Evolutionary conservation across 2,113 vertebrate genomes (phyloP).

Genomic region (Chamaetylas fuelleborni): DNA sequence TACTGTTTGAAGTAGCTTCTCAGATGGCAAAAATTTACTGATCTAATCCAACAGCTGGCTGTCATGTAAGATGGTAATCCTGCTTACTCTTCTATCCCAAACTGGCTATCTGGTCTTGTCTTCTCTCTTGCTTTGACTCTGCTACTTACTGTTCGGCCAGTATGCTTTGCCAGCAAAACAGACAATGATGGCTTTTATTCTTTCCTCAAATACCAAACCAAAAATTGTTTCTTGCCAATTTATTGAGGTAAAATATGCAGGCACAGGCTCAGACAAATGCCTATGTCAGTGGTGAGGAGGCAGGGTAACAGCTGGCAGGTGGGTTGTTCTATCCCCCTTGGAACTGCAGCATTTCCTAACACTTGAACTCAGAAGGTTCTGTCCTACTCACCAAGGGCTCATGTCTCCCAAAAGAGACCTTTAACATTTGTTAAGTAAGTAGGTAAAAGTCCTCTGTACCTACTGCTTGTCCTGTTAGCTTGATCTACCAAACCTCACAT

Average conservation of each 20-base stretch:
- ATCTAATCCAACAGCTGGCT: neutral
- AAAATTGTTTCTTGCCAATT: neutral
- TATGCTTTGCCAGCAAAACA: neutral
- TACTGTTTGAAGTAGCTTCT: neutral
- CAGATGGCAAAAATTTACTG: neutral
- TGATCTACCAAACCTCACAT: neutral
- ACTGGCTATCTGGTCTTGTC: neutral
- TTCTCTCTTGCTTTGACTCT: neutral
- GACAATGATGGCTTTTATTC: neutral
- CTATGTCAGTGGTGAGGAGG: neutral
- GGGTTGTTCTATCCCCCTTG: neutral
- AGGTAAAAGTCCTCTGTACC: neutral
- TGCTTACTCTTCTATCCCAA: neutral
- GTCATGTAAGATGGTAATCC: neutral
- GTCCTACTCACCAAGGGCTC: neutral
- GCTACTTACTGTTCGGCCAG: neutral
- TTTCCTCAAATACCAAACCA: neutral
- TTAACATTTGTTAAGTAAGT: neutral
- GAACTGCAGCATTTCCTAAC: neutral
- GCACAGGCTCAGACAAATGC: neutral
- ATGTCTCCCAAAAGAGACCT: neutral
- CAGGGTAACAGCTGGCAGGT: neutral
- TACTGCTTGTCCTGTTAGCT: neutral
- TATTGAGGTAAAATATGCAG: neutral
- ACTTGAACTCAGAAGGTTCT: neutral